These are phyloP conservation scores for Zaprionus camerounensis DNA, from an alignment of 1,140 invertebrate species.

Conservation along the genomic window DNA sequence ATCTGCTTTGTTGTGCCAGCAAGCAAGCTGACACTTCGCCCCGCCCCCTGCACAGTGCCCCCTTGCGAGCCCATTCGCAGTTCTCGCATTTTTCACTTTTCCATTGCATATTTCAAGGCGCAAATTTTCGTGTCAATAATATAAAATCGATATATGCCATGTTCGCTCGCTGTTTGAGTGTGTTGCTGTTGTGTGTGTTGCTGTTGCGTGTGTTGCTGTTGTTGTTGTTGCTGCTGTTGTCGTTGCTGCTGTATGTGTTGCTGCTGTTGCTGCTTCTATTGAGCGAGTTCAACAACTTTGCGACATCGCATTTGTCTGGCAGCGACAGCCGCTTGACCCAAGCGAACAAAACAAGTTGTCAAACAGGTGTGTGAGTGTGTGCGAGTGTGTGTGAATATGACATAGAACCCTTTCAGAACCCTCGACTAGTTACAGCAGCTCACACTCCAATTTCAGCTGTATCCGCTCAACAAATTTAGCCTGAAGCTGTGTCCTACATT, in stretches of 20 bases:
- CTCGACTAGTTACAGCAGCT: background rate
- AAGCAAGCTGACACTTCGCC: constrained; percentile 30
- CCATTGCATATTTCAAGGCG: constrained; percentile 77
- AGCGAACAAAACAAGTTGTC: constrained; percentile 3
- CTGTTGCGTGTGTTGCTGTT: constrained; percentile 5
- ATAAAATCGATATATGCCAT: constrained; percentile 67
- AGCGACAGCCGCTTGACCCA: constrained; percentile 39
- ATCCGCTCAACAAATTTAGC: background rate
- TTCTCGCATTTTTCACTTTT: constrained; percentile 62
- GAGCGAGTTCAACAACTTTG: constrained; percentile 66
- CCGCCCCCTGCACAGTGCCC: background rate
- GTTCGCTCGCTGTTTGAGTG: constrained; percentile 1
- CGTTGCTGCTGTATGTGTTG: background rate
- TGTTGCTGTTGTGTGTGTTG: background rate
- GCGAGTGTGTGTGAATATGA: constrained; percentile 7
- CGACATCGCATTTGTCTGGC: constrained; percentile 41
- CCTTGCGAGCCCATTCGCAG: background rate
- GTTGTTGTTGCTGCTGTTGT: background rate
- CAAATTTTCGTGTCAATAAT: constrained; percentile 78
- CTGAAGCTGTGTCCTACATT: background rate
- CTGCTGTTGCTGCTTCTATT: constrained; percentile 37
- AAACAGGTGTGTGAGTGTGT: constrained; percentile 18
- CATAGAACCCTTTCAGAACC: constrained; percentile 15
- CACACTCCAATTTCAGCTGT: constrained; percentile 1
- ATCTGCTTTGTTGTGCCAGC: constrained; percentile 66